Conservation (phyloP, 2,888 invertebrate genomes). For the Prostheceraeus crozeri region DNA sequence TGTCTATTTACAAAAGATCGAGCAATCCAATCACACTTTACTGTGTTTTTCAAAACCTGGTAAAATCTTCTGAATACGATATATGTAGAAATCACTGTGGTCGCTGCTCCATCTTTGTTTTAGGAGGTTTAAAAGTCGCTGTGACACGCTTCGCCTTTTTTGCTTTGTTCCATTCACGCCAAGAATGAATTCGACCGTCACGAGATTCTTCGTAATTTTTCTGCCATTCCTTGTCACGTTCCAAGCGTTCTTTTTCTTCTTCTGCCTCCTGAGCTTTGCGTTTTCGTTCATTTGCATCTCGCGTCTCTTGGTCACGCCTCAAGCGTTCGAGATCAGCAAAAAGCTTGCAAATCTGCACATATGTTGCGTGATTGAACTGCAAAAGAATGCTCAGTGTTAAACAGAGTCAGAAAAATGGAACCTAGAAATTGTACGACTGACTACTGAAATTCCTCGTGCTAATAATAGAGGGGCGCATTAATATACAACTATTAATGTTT, state of each 20-base stretch:
- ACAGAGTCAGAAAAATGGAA: too few relatives aligned
- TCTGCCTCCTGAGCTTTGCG: conserved; percentile 85
- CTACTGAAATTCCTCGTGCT: too few relatives aligned
- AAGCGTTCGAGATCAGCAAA: conserved; percentile 72
- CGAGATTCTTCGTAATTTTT: conserved; percentile 77
- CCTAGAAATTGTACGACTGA: too few relatives aligned
- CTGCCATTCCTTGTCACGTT: conserved; percentile 89
- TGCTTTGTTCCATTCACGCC: conserved; percentile 49
- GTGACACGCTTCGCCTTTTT: conserved; percentile 47
- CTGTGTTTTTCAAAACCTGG: too few relatives aligned
- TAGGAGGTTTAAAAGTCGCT: conserved; percentile 53
- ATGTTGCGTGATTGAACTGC: conserved; percentile 63
- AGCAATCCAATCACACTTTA: too few relatives aligned
- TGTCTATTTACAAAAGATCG: too few relatives aligned
- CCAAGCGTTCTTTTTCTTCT: conserved; percentile 79
- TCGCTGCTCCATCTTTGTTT: conserved; percentile 46
- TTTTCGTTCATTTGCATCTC: conserved; percentile 61
- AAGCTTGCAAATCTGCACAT: conserved; percentile 97
- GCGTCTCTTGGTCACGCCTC: conserved; percentile 53
- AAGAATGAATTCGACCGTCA: conserved; percentile 53
- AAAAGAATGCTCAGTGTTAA: not conserved
- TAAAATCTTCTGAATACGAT: too few relatives aligned
- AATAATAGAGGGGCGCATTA: too few relatives aligned
- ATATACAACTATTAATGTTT: too few relatives aligned
- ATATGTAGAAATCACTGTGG: too few relatives aligned